Base-by-base conservation (phyloP, 2,113 vertebrate species). In the Zosterops borbonicus region DNA sequence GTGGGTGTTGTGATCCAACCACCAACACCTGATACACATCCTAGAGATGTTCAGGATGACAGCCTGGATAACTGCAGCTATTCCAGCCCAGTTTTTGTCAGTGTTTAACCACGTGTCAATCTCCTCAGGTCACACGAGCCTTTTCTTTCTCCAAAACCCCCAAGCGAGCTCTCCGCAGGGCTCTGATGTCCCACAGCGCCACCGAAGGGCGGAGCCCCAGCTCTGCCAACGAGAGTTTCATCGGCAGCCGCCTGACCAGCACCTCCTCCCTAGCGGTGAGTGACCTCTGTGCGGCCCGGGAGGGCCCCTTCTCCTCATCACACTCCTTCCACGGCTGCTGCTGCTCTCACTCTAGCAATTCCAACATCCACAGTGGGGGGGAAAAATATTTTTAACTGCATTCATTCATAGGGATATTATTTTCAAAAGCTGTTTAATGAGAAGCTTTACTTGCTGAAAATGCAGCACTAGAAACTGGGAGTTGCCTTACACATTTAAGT, bases 141-240 rank as follows among this genome's bases (percentile, higher is more conserved):
- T 99, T 99, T 93, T 99, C 99, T 27, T 99, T 99, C 96, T 99
- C 99, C 6, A 99, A 99, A 97, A 99, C 99, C 9, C 99, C 99
- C 2, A 99, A 99, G 97, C 98, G 99, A 96, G 99, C 98, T 39
- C 98, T 99, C 21, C 99, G 99, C 95, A 98, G 99, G 95, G 99
- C 99, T 39, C 98, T 99, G 64, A 96, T 99, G 98, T 97, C 98
- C 0, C 99, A 98, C 39, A 98, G 97, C 41, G 98, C 98, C 18
- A 97, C 97, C 6, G 99, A 99, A 46, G 98, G 98, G 82, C 98
- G 97, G 92, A 98, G 98, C 75, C 98, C 98, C 83, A 97, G 97
- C 35, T 84, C 97, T 13, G 94, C 96, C 12, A 96, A 18, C 33
- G 98, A 98, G 68, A 95, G 96, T 69, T 97, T 56, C 28, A 33